Evolutionary conservation across 2,797 vertebrate species (phyloP).

Genomic region (Odontamblyopus lacepedii): DNA sequence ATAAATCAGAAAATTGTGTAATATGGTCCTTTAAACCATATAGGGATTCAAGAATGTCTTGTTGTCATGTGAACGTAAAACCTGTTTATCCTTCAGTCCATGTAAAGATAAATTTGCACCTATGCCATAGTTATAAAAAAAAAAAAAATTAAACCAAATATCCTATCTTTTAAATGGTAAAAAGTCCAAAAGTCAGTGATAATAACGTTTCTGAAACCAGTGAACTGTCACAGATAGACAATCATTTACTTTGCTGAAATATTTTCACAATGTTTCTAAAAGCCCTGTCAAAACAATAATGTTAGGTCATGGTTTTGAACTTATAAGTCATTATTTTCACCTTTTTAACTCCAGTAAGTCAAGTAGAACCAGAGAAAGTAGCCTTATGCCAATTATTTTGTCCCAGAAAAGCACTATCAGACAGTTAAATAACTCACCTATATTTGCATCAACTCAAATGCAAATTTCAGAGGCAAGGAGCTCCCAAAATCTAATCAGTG

Average conservation of each 20-base stretch:
- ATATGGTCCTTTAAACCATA: too few relatives aligned
- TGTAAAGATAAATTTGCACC: background rate
- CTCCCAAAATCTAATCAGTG: constrained; percentile 51
- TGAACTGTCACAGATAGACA: background rate
- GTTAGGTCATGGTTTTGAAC: too few relatives aligned
- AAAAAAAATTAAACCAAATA: background rate
- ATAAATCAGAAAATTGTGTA: too few relatives aligned
- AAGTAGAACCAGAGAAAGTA: background rate
- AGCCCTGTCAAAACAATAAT: background rate
- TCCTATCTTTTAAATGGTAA: background rate
- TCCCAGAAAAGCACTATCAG: constrained; percentile 35
- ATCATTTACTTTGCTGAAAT: background rate
- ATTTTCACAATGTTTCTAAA: background rate
- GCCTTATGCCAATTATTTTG: background rate
- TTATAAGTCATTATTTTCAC: background rate
- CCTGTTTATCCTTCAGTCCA: too few relatives aligned
- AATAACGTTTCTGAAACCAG: background rate
- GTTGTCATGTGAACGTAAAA: too few relatives aligned
- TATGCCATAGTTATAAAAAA: background rate
- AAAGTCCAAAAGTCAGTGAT: background rate
- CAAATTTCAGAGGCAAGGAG: constrained; percentile 48
- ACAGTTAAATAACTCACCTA: constrained; percentile 40
- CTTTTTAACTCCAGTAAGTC: background rate
- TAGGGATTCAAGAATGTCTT: too few relatives aligned
- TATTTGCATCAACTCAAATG: constrained; percentile 1